Evolutionary conservation across 2,113 vertebrate species (phyloP), one percentile per base, ranked within the genome.

Genomic region (Oncorhynchus tshawytscha): DNA sequence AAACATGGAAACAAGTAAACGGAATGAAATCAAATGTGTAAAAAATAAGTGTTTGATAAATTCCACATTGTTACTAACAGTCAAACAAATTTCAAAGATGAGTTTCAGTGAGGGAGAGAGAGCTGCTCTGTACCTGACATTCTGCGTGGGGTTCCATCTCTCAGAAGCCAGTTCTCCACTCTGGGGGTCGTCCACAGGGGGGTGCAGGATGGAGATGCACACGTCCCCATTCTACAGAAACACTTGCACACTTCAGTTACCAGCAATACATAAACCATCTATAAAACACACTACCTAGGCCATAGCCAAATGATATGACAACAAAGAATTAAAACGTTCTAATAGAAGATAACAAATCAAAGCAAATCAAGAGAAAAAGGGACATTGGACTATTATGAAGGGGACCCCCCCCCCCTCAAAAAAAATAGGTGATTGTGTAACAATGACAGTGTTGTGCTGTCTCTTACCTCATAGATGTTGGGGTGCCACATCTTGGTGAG

Each of bases 401-500:
- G 13, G 24, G 25, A 27, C 11, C 5, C 34, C 31, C 31, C 31
- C 31, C 31, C 31, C 31, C 31, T 1, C 0, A 16, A 51, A 51
- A 4, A 51, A 15, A 15, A 45, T 0, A 1, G 64, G 15, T 66
- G 64, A 15, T 13, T 66, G 64, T 15, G 64, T 29, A 29, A 45
- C 4, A n/a, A 54, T 72, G 57, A 25, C 18, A 45, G 20, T 73
- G 2, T 25, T 13, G 12, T 25, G 5, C 51, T 39, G 18, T 7
- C 1, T 4, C 51, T 82, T 87, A 97, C 97, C 96, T 99, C 97
- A 0, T 99, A 99, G 88, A 99, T 99, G 91, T 99, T 99, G 60
- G 97, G 97, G 85, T 99, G 97, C 97, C 97, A 99, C 97, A 99
- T 99, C 89, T 99, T 99, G 84, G 97, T 99, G 75, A 99, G 91